Evolutionary conservation across 2,113 vertebrate genomes (phyloP), one percentile per base, ranked within the genome.

Genomic region (Garra rufa): DNA sequence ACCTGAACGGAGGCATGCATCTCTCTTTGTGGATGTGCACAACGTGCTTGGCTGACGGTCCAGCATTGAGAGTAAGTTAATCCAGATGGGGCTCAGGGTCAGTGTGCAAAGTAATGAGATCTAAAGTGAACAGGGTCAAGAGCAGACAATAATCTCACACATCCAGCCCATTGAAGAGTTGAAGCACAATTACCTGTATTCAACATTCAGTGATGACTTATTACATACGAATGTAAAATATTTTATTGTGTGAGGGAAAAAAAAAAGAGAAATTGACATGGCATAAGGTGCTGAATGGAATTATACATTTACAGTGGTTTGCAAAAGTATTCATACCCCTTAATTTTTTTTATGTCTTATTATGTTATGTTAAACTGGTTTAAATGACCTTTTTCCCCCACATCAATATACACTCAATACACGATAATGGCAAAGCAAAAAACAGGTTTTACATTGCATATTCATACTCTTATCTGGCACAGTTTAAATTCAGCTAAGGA

Each of bases 71-170:
- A 43, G 15, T 10, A 61, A 44, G 34, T 44, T 61, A 61, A 78
- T 78, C 55, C 43, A 43, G 76, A 61, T 26, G 14, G 55, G 8
- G 14, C 5, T 26, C 55, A 78, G 55, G 38, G 55, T 63, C 76
- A 24, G 19, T 38, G 6, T 24, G 30, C 30, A 24, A 34, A 76
- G 74, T 78, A 78, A 78, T 44, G 76, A 57, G 76, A 78, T 44
- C 55, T 44, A 44, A 21, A 21, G 48, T 52, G 9, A 76, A 34
- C 26, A 13, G 52, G 75, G 52, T 61, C 55, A 78, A 78, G 76
- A 61, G n/a, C 76, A 78, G 38, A 43, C 34, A 21, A 14, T 21
- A 59, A 6, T 9, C 13, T 34, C 1, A 24, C 19, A 38, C 50
- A 44, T 38, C 10, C 73, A 28, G 44, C 14, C 14, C 67, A 24